phyloP scores from a whole-genome alignment of 2,888 invertebrate genomes.

The Xestia ashworthii region DNA sequence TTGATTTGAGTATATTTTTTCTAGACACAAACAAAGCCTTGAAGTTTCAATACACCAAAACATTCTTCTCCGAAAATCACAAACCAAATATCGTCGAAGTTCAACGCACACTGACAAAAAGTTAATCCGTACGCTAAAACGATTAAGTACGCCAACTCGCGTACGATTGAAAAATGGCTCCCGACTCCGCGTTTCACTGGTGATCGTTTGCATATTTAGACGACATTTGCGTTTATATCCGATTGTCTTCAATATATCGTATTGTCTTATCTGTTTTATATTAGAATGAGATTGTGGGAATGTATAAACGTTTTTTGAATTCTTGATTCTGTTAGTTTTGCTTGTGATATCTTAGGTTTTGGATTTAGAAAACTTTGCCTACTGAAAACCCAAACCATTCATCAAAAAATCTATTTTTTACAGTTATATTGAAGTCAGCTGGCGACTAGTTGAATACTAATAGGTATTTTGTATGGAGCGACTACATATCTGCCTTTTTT shows the following conservation, averaged over 20 bases:
- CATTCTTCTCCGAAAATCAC: conserved; percentile 7
- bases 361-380: too few species aligned
- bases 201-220: conserved; percentile 76
- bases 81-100: conserved; percentile 19
- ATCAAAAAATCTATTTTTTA: too few species aligned
- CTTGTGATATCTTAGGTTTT: neutral
- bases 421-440: neutral
- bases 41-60: neutral
- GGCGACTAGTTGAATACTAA: neutral
- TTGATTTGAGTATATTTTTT: neutral
- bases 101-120: conserved; percentile 55
- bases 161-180: conserved; percentile 74
- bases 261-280: conserved; percentile 66
- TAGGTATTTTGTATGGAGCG: neutral
- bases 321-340: conserved; percentile 46
- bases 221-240: conserved; percentile 64
- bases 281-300: conserved; percentile 55
- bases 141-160: conserved; percentile 72
- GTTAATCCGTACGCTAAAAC: conserved; percentile 67
- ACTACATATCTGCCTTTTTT: neutral
- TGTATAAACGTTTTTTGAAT: conserved; percentile 53
- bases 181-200: conserved; percentile 66
- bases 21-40: neutral
- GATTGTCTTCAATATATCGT: conserved; percentile 63
- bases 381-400: too few species aligned